These are phyloP conservation scores for Melanogrammus aeglefinus DNA, from an alignment of 2,797 vertebrate species.

Conservation along the genomic window DNA sequence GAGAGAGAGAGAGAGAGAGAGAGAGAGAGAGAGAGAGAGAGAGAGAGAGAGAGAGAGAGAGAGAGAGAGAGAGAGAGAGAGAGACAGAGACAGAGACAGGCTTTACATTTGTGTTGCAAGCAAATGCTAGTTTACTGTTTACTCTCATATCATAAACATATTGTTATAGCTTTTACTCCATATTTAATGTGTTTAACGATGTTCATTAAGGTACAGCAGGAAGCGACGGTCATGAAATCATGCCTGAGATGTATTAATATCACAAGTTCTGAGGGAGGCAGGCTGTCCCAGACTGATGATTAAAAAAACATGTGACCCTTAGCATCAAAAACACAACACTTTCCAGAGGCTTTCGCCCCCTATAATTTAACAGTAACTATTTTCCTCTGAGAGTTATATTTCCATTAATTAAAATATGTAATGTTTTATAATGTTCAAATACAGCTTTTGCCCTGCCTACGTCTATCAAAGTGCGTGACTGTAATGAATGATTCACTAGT, in stretches of 20 bases:
- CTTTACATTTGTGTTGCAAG: neutral
- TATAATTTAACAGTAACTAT: neutral
- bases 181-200: neutral
- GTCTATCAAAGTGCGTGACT: neutral
- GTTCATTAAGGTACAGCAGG: neutral
- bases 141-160: neutral
- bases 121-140: neutral
- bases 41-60: neutral
- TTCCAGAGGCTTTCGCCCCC: neutral
- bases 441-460: neutral
- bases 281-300: slow-evolving; percentile 42
- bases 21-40: neutral
- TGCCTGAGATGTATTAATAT: neutral
- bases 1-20: neutral
- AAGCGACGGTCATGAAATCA: neutral
- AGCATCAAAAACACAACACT: slow-evolving; percentile 37
- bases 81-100: too few relatives aligned
- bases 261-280: slow-evolving; percentile 33
- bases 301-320: slow-evolving; percentile 44
- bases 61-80: neutral
- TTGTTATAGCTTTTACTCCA: too few relatives aligned
- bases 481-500: neutral
- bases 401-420: neutral
- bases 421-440: neutral
- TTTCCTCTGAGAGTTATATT: neutral